Base-by-base conservation (phyloP, 1,140 invertebrate genomes). In the Hypsibius dujardini region DNA sequence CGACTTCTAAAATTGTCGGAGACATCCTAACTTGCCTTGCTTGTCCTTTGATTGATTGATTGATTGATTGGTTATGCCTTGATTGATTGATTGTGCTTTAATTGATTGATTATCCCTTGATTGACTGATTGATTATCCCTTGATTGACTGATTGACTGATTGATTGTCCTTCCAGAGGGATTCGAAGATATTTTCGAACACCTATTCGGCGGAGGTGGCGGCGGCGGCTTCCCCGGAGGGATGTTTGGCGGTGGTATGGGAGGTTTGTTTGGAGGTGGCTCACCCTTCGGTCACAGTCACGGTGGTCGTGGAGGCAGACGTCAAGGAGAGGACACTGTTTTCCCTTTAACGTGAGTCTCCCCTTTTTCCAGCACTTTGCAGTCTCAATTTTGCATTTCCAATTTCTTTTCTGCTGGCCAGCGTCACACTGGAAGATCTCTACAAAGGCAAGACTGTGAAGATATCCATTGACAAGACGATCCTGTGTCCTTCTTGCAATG, bases 121-220 rank as follows among this genome's bases (percentile, higher is more conserved):
- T n/a, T n/a, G n/a, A n/a, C n/a, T n/a, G n/a, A n/a, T n/a, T n/a
- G n/a, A n/a, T n/a, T n/a, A n/a, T n/a, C n/a, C n/a, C n/a, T n/a
- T n/a, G n/a, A n/a, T n/a, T n/a, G n/a, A n/a, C n/a, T n/a, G n/a
- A n/a, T n/a, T n/a, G n/a, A n/a, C n/a, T n/a, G n/a, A n/a, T n/a
- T n/a, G n/a, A n/a, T 74, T 75, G 1, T 56, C 59, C 59, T 72
- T 59, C 47, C 70, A 15, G 71, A 70, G 46, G 71, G 46, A 1
- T 70, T 47, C 47, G 84, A 85, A 75, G 86, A 87, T 73, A 75
- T 87, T 15, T 83, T 87, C 73, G 84, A 84, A 46, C 83, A 86
- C 72, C 76, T 87, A 59, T 87, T 87, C 78, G 82, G 84, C 71
- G 80, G 86, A 72, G 62, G 62, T 40, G 40, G 7, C 3, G 62